A percentile compares a stretch with the other conserved stretches of the same genome.
phyloP scores from a whole-genome alignment of 2,797 vertebrate species.

The Brotula barbata region DNA sequence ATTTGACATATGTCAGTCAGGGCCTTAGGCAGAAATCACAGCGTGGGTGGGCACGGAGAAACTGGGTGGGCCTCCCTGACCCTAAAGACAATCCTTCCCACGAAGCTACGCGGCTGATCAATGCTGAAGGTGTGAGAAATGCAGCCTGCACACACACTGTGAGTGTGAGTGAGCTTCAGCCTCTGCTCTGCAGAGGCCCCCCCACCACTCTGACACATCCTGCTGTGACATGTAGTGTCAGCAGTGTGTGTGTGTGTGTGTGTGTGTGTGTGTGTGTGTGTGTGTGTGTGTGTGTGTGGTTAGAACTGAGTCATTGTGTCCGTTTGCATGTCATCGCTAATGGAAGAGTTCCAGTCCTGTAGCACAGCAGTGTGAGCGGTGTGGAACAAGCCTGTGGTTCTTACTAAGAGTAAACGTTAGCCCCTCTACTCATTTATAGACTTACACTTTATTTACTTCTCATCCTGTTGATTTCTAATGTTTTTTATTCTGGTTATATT shows the following conservation, averaged over 20 bases:
- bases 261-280: conserved; percentile 6
- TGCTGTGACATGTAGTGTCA: conserved; percentile 49
- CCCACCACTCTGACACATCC: background rate
- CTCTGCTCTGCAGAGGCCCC: background rate
- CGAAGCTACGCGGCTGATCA: too few species aligned
- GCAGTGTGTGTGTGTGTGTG: conserved; percentile 20
- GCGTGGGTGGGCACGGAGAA: too few species aligned
- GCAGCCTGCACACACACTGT: background rate
- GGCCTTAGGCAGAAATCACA: too few species aligned
- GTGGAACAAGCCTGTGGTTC: background rate
- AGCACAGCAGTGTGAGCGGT: conserved; percentile 9
- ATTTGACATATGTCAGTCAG: too few species aligned
- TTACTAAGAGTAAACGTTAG: background rate
- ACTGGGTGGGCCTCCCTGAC: too few species aligned
- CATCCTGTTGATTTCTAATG: too few species aligned
- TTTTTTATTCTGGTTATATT: too few species aligned
- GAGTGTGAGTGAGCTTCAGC: background rate
- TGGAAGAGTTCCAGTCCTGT: conserved; percentile 15
- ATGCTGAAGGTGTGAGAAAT: conserved; percentile 1
- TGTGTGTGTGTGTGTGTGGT: conserved; percentile 4
- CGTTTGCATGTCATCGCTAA: conserved; percentile 1
- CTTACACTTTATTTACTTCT: too few species aligned
- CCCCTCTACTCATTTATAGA: too few species aligned
- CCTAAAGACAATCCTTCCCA: too few species aligned
- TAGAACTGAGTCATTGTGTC: conserved; percentile 35